Base-by-base conservation (phyloP, 1,140 invertebrate species). In the Calephelis nemesis region DNA sequence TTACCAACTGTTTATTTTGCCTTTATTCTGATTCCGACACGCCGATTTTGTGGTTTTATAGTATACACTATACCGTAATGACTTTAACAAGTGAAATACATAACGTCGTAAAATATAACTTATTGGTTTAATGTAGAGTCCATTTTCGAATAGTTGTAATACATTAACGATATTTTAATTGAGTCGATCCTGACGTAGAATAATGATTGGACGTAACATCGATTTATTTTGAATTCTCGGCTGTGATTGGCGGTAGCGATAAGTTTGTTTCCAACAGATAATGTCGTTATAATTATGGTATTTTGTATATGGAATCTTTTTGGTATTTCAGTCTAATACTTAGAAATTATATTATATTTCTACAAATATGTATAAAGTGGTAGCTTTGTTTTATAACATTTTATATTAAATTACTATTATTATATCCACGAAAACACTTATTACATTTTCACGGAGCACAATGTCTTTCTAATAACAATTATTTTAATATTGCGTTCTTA, bases 91-190 rank as follows among this genome's bases (percentile, higher is more conserved):
- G 79, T 84, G 79, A 76, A 82, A 74, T 72, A 62, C 54, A 68
- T 47, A 11, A 13, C 66, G 66, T 45, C 50, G 58, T n/a, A 79
- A 87, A 84, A 78, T 68, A 63, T 49, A 45, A 70, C 83, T 77
- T 82, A 82, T 71, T 19, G 42, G 42, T 54, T 50, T 48, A 10
- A 7, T 58, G 40, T 83, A 89, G 81, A 79, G 87, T 87, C 69
- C 65, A 71, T 68, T 83, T 87, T 88, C 74, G 74, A 76, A 72
- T 76, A 78, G 66, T 80, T 79, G 74, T 78, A 62, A 68, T 75
- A 67, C 85, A 88, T 91, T 91, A 90, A 91, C 88, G 88, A 91
- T 91, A 91, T 91, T 91, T 91, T 91, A 91, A 91, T 91, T 90
- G 88, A 91, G 86, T 90, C 82, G 85, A 88, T 83, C 87, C 84